Conservation (phyloP, 1,140 invertebrate genomes). For the Cephus cinctus region DNA sequence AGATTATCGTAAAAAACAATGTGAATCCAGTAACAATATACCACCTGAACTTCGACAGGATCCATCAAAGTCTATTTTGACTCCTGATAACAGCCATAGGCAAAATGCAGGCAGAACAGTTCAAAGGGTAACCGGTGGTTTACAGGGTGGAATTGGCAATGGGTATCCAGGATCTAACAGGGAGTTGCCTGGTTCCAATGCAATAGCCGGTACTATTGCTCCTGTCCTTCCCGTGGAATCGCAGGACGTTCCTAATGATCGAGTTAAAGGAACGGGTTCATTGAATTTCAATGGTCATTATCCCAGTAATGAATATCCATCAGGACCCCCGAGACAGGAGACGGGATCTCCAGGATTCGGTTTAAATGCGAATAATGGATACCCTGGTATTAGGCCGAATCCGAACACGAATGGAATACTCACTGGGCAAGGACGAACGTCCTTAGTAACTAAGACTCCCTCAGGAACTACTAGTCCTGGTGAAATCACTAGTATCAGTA, state of each 20-base stretch:
- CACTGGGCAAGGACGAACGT: too few species aligned
- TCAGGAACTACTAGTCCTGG: too few species aligned
- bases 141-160: slow-evolving; percentile 27
- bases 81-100: background rate
- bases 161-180: slow-evolving; percentile 29
- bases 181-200: slow-evolving; percentile 24
- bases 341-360: too few species aligned
- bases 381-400: too few species aligned
- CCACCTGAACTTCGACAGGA: background rate
- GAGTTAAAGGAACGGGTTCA: background rate
- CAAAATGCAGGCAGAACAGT: background rate
- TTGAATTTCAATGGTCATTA: background rate
- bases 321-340: background rate
- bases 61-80: background rate
- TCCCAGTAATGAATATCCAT: too few species aligned
- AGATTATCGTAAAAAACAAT: too few species aligned
- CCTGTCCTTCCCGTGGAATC: background rate
- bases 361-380: too few species aligned
- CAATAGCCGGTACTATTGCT: slow-evolving; percentile 12
- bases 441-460: too few species aligned
- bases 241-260: background rate
- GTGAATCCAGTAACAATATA: too few species aligned
- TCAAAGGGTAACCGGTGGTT: slow-evolving; percentile 22
- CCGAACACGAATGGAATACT: too few species aligned
- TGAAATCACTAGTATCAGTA: too few species aligned